Evolutionary conservation across 2,797 vertebrate genomes (phyloP).

Genomic region (Clarias laeviceps): DNA sequence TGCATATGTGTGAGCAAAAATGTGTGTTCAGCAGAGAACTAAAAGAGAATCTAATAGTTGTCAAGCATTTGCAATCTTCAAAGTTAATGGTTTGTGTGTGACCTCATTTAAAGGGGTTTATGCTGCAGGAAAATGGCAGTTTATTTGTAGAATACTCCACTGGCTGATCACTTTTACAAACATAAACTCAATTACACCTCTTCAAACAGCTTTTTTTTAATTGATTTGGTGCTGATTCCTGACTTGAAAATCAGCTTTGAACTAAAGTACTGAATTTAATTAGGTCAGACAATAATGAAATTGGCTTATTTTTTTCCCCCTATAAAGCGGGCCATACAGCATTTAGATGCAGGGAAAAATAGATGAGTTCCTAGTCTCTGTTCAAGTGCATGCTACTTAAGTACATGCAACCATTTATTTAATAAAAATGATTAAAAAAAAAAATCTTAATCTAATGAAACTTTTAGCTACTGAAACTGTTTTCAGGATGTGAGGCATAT

Average conservation of each 20-base stretch:
- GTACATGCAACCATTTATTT: too few relatives aligned
- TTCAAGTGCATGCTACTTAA: conserved; percentile 15
- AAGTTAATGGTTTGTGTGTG: conserved; percentile 32
- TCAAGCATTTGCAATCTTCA: conserved; percentile 31
- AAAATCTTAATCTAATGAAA: not conserved
- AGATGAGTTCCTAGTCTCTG: conserved; percentile 1
- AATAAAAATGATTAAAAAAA: too few relatives aligned
- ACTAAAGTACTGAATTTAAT: not conserved
- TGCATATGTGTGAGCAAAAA: conserved; percentile 11
- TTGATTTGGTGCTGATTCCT: not conserved
- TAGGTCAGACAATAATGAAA: conserved; percentile 16
- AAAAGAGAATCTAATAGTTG: conserved; percentile 26
- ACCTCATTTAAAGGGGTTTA: conserved; percentile 31
- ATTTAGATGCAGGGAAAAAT: conserved; percentile 27
- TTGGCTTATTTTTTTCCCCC: conserved; percentile 12
- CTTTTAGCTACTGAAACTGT: not conserved
- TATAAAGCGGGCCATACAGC: not conserved
- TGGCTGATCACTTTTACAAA: conserved; percentile 9
- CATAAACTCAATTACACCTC: conserved; percentile 27
- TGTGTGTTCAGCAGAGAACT: not conserved
- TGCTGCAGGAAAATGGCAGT: conserved; percentile 9
- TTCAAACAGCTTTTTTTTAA: not conserved
- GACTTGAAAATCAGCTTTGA: conserved; percentile 25
- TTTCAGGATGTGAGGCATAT: not conserved
- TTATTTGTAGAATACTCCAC: conserved; percentile 32